Evolutionary conservation across 64 coral and sea anemone species (phyloP).

Genomic region (Porites lutea): DNA sequence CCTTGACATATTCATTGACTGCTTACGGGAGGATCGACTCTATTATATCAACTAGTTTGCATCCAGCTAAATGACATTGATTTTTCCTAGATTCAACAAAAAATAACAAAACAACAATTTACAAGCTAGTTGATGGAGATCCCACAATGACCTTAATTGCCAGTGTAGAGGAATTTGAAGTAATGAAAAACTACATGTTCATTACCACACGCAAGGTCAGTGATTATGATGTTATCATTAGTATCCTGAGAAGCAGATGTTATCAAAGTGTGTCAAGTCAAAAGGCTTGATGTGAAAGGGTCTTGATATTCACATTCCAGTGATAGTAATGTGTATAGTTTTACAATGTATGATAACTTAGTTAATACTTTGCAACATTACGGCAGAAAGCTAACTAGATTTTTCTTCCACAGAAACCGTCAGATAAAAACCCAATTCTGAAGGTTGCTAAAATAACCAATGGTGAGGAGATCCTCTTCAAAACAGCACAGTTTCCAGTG

Average conservation of each 20-base stretch:
- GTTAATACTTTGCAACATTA: neutral
- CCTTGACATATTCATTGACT: no score
- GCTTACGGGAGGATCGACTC: no score
- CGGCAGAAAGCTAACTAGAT: neutral
- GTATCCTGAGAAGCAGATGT: no score
- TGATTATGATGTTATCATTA: neutral
- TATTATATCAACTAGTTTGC: no score
- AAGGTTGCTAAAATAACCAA: neutral
- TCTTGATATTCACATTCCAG: no score
- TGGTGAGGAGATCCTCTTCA: neutral
- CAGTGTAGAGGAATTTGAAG: slow-evolving; percentile 66
- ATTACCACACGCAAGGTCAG: slow-evolving; percentile 9
- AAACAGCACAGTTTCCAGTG: slow-evolving; percentile 36
- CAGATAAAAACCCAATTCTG: neutral
- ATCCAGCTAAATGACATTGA: neutral
- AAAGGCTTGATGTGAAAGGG: neutral
- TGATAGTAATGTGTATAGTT: no score
- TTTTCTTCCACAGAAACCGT: neutral
- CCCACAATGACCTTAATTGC: neutral
- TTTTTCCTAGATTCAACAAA: neutral
- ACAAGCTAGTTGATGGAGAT: neutral
- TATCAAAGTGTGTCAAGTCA: neutral
- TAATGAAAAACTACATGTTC: slow-evolving; percentile 76
- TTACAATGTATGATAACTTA: neutral
- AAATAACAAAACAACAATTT: neutral